Percentiles rank a stretch among this genome's conserved stretches.
Conservation (phyloP, 2,888 invertebrate species). For the Spodoptera littoralis region DNA sequence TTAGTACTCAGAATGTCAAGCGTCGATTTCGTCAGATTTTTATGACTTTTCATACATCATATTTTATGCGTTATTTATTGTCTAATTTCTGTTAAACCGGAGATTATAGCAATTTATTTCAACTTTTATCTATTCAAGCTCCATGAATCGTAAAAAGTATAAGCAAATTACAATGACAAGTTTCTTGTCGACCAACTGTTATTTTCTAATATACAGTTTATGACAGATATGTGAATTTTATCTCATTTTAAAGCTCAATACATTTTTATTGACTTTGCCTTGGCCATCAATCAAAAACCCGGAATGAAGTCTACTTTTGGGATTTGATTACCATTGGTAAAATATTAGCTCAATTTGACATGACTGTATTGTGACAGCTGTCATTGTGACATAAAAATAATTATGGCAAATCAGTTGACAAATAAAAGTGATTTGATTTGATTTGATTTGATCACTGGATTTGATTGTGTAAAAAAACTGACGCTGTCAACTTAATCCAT, state of each 20-base stretch:
- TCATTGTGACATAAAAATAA: slow-evolving; percentile 5
- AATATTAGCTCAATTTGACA: background rate
- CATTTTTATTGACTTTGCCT: no score
- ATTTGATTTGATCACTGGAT: no score
- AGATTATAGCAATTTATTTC: slow-evolving; percentile 38
- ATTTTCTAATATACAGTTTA: no score
- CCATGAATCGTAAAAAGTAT: slow-evolving; percentile 29
- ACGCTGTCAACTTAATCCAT: no score
- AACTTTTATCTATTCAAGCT: slow-evolving; percentile 25
- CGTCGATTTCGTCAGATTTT: slow-evolving; percentile 35
- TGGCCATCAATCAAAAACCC: no score
- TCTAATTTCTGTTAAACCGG: slow-evolving; percentile 22
- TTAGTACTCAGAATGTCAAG: slow-evolving; percentile 39
- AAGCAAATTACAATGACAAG: slow-evolving; percentile 14
- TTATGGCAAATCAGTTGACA: no score
- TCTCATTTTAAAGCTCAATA: no score
- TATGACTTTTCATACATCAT: slow-evolving; percentile 40
- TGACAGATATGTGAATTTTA: no score
- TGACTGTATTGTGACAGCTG: slow-evolving; percentile 11
- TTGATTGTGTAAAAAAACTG: no score
- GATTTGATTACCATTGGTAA: no score
- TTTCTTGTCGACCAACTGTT: slow-evolving; percentile 1
- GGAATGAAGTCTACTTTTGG: no score
- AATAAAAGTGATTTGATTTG: no score
- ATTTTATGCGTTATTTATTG: slow-evolving; percentile 31